phyloP scores from a whole-genome alignment of 2,888 invertebrate genomes.

The Rotaria sp. region DNA sequence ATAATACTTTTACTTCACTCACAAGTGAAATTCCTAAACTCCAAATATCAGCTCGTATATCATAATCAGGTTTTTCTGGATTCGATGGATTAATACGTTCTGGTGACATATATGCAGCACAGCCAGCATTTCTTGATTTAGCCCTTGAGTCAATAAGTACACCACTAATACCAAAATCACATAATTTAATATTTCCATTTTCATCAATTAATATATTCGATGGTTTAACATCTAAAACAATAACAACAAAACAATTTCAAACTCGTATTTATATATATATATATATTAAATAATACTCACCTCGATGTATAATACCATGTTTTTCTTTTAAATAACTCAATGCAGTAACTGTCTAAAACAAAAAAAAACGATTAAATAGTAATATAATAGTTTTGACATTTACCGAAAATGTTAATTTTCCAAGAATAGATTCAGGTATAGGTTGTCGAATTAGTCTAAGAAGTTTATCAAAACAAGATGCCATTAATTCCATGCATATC shows the following conservation, averaged over 20 bases:
- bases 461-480: conserved; percentile 93
- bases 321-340: conserved; percentile 90
- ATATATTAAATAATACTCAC: conserved; percentile 50
- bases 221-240: conserved; percentile 76
- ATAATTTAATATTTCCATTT: conserved; percentile 87
- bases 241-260: background rate
- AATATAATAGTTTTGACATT: conserved; percentile 1
- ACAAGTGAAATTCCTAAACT: conserved; percentile 71
- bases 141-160: conserved; percentile 94
- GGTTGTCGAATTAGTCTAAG: conserved; percentile 69
- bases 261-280: conserved; percentile 44
- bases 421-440: conserved; percentile 90
- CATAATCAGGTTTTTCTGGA: conserved; percentile 86
- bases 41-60: conserved; percentile 98
- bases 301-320: conserved; percentile 88
- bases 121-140: conserved; percentile 85
- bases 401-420: conserved; percentile 91
- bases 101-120: conserved; percentile 98
- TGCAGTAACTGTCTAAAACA: conserved; percentile 77
- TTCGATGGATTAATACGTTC: conserved; percentile 90
- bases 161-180: conserved; percentile 98
- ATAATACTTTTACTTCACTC: conserved; percentile 38
- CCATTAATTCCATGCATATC: conserved; percentile 99
- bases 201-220: conserved; percentile 94
- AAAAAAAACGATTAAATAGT: conserved; percentile 40